Conservation (phyloP, 1,140 invertebrate species). For the Psilanteris sp. region DNA sequence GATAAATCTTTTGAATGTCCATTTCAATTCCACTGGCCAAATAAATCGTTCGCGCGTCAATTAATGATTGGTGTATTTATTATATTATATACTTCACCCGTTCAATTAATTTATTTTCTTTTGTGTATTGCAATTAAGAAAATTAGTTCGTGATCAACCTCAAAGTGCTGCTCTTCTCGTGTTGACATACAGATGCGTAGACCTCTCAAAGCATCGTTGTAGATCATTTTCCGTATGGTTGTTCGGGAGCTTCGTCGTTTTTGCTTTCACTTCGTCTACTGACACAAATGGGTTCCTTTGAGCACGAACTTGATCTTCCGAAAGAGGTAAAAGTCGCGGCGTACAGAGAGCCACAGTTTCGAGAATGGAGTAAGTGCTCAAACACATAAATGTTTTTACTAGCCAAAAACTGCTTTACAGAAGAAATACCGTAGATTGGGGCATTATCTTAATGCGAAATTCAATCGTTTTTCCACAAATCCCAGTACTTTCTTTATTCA, state of each 20-base stretch:
- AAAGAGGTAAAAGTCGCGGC: constrained; percentile 58
- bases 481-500: constrained; percentile 31
- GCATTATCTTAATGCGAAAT: constrained; percentile 59
- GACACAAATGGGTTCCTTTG: constrained; percentile 61
- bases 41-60: too few species aligned
- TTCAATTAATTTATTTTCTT: not conserved
- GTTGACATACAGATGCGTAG: constrained; percentile 52
- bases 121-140: constrained; percentile 35
- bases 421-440: constrained; percentile 21
- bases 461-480: constrained; percentile 57
- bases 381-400: constrained; percentile 62
- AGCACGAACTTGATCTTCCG: constrained; percentile 57
- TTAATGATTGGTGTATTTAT: too few species aligned
- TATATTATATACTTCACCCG: not conserved
- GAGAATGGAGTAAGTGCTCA: constrained; percentile 55
- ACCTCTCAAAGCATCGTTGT: constrained; percentile 27
- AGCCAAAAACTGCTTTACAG: constrained; percentile 56
- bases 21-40: too few species aligned
- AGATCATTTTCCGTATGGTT: constrained; percentile 52
- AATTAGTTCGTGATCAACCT: constrained; percentile 43
- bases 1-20: too few species aligned
- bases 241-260: constrained; percentile 40
- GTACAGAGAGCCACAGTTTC: constrained; percentile 34
- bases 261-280: constrained; percentile 57
- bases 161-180: constrained; percentile 30